Conservation (phyloP, 2,888 invertebrate species). For the Rhingia rostrata region DNA sequence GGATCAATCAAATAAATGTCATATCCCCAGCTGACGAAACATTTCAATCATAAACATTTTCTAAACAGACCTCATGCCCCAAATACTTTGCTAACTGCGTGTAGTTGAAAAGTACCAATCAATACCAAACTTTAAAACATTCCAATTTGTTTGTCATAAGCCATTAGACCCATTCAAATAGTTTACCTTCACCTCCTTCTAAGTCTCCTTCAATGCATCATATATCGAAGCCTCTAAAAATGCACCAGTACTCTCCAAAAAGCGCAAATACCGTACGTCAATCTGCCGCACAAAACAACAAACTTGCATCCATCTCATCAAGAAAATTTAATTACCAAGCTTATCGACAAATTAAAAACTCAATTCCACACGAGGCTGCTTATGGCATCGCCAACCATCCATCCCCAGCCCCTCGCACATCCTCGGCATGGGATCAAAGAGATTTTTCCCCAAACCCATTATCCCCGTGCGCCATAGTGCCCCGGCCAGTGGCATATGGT, state of each 20-base stretch:
- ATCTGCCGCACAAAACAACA: slow-evolving; percentile 3
- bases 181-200: no score
- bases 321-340: slow-evolving; percentile 55
- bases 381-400: slow-evolving; percentile 64
- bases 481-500: slow-evolving; percentile 57
- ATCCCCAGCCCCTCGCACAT: not conserved
- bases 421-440: slow-evolving; percentile 61
- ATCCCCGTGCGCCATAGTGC: slow-evolving; percentile 33
- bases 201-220: not conserved
- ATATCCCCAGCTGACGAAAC: no score
- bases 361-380: slow-evolving; percentile 65
- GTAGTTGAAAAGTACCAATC: no score
- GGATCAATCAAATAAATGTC: no score
- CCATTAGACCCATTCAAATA: no score
- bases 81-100: no score
- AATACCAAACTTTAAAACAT: no score
- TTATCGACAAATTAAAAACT: slow-evolving; percentile 73
- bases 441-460: slow-evolving; percentile 53
- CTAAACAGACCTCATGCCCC: no score
- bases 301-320: slow-evolving; percentile 39
- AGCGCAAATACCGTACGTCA: slow-evolving; percentile 30
- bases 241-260: not conserved
- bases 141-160: no score
- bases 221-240: not conserved
- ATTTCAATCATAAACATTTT: no score